Evolutionary conservation across 2,797 vertebrate species (phyloP).

Genomic region (Malacoraja senta): DNA sequence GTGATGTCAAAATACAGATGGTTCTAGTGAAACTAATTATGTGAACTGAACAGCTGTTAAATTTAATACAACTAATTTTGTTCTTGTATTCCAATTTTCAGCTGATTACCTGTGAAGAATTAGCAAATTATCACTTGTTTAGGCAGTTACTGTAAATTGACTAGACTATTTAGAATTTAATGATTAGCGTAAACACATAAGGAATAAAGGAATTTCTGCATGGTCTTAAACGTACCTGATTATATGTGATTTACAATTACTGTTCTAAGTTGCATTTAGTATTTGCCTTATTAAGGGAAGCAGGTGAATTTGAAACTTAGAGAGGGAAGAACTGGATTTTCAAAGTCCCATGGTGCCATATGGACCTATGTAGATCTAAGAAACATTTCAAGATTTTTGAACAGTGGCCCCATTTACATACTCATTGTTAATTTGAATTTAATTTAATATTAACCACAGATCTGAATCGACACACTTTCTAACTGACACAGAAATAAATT

Average conservation of each 20-base stretch:
- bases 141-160: constrained; percentile 72
- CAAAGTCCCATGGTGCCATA: constrained; percentile 69
- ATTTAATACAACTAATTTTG: constrained; percentile 74
- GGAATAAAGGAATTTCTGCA: constrained; percentile 61
- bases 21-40: constrained; percentile 73
- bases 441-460: neutral
- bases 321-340: constrained; percentile 62
- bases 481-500: neutral
- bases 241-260: constrained; percentile 57
- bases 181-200: constrained; percentile 60
- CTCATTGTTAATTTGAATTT: neutral
- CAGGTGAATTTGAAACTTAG: constrained; percentile 73
- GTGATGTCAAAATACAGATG: constrained; percentile 66
- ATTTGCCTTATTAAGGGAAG: constrained; percentile 63
- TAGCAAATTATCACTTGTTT: constrained; percentile 93
- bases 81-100: constrained; percentile 71
- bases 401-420: constrained; percentile 47
- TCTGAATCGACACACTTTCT: neutral
- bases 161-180: constrained; percentile 53
- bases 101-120: constrained; percentile 87
- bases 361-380: constrained; percentile 89
- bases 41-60: constrained; percentile 71
- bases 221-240: constrained; percentile 44
- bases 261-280: constrained; percentile 69
- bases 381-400: constrained; percentile 86